Percentiles rank a stretch among this genome's conserved stretches.
These are phyloP conservation scores for Neomonachus schauinslandi DNA, from an alignment of 2,113 vertebrate genomes.

Conservation along the genomic window DNA sequence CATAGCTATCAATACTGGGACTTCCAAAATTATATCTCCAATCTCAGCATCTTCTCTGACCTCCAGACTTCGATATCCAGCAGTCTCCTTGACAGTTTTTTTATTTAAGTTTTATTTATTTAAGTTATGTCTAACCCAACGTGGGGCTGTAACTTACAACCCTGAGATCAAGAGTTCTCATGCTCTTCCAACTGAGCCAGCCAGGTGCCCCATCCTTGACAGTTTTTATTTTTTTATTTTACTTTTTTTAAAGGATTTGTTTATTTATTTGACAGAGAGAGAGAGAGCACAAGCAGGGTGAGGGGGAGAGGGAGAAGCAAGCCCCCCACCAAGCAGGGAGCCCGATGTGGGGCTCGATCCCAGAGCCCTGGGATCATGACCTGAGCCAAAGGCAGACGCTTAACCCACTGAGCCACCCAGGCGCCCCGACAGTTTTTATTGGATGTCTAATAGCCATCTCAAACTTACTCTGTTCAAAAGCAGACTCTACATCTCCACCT, in stretches of 20 bases:
- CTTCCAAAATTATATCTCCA: not conserved
- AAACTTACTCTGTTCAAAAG: not conserved
- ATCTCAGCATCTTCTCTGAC: not conserved
- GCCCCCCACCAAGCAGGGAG: no score
- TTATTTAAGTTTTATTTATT: not conserved
- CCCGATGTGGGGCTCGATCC: no score
- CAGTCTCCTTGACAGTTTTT: not conserved
- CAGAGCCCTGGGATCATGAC: no score
- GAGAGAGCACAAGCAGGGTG: no score
- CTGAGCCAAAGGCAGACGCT: no score
- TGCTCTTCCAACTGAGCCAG: not conserved
- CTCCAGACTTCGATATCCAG: not conserved
- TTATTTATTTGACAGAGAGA: no score
- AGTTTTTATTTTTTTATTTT: no score
- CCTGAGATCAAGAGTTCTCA: not conserved
- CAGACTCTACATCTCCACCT: not conserved
- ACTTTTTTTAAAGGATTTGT: no score
- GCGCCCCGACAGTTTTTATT: not conserved
- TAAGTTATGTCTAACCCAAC: not conserved
- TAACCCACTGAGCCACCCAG: no score
- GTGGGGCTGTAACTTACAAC: not conserved
- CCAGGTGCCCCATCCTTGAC: not conserved
- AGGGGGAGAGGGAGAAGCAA: no score
- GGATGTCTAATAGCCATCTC: not conserved
- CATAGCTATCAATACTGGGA: not conserved